Percentiles rank a stretch among this genome's conserved stretches.
phyloP scores from a whole-genome alignment of 2,888 invertebrate species.

The Drosophila antonietae region DNA sequence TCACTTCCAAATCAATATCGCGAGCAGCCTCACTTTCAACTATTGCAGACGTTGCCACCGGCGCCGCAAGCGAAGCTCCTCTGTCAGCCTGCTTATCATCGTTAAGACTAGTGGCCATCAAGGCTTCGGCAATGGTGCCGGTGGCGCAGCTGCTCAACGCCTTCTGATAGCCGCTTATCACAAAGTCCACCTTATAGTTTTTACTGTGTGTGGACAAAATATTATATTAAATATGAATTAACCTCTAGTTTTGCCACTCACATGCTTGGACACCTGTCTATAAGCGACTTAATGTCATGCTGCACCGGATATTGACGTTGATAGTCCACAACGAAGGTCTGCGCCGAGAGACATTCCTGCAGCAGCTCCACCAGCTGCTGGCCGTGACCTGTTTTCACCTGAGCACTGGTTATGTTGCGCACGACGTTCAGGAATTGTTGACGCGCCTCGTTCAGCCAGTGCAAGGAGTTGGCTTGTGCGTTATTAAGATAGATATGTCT shows the following conservation, averaged over 20 bases:
- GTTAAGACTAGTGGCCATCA: conserved; percentile 2
- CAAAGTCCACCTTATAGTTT: conserved; percentile 63
- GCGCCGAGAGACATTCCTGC: conserved; percentile 85
- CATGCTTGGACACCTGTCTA: conserved; percentile 88
- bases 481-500: conserved; percentile 86
- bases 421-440: conserved; percentile 85
- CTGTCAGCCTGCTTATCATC: conserved; percentile 50
- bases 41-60: conserved; percentile 24
- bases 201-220: conserved; percentile 40
- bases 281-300: conserved; percentile 88
- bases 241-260: conserved; percentile 85
- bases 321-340: conserved; percentile 89
- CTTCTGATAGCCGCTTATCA: conserved; percentile 62
- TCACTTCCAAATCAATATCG: conserved; percentile 84
- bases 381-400: conserved; percentile 78
- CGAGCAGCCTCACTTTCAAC: conserved; percentile 45
- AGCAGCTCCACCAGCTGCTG: conserved; percentile 83
- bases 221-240: not conserved
- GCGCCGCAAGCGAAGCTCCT: conserved; percentile 8
- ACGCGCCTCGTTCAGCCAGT: conserved; percentile 82
- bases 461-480: conserved; percentile 73
- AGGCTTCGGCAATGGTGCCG: conserved; percentile 55
- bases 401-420: conserved; percentile 82
- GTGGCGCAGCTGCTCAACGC: conserved; percentile 49
- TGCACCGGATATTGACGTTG: conserved; percentile 88